Percentiles rank a stretch among this genome's conserved stretches.
These are phyloP conservation scores for Melanostigma gelatinosum DNA, from an alignment of 2,113 vertebrate species.

Conservation along the genomic window DNA sequence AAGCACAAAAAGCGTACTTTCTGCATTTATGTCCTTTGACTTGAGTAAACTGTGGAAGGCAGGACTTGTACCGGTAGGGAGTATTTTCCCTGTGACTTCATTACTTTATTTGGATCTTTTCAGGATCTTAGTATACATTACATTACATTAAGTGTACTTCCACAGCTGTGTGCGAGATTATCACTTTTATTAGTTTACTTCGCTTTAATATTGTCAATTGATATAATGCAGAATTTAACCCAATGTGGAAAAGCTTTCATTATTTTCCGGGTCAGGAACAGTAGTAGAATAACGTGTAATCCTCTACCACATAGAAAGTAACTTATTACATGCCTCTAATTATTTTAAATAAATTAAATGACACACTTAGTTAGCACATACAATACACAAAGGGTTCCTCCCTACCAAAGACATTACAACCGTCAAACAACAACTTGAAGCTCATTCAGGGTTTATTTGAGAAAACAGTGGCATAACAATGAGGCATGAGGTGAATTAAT, in stretches of 20 bases:
- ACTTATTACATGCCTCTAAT: background rate
- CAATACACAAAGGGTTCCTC: background rate
- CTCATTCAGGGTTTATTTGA: background rate
- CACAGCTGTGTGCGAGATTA: background rate
- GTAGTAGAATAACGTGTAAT: background rate
- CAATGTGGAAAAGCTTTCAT: background rate
- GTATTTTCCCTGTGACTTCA: background rate
- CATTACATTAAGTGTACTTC: background rate
- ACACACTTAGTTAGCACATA: background rate
- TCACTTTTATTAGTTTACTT: background rate
- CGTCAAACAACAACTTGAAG: background rate
- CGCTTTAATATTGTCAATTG: background rate
- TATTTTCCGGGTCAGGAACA: background rate
- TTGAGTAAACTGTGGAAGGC: background rate
- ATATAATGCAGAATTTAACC: background rate
- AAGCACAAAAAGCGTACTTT: background rate
- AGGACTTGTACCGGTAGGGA: background rate
- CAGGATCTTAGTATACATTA: background rate
- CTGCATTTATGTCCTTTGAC: background rate
- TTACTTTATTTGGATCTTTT: background rate
- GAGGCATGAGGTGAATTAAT: slow-evolving; percentile 6
- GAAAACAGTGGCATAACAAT: background rate
- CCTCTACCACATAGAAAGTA: background rate
- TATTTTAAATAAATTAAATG: background rate
- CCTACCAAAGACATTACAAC: background rate